Evolutionary conservation across 2,113 vertebrate genomes (phyloP), one percentile per base, ranked within the genome.

Genomic region (Tinamus guttatus): DNA sequence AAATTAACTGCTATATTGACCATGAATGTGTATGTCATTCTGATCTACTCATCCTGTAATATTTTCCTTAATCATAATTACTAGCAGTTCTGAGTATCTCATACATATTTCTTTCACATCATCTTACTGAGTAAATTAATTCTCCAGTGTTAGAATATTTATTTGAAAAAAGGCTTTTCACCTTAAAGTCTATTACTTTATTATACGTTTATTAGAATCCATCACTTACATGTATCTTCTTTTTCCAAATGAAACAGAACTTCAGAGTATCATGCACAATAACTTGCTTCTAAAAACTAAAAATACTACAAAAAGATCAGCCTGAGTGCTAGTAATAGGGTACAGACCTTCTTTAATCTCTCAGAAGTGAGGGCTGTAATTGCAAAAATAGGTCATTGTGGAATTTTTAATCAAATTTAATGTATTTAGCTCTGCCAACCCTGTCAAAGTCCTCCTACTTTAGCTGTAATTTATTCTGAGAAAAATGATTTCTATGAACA

Each of bases 351-450:
- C 43, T 91, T 91, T 78, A 88, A 90, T 90, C 34, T 77, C 20
- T 69, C 20, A 65, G 62, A 87, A 83, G 52, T 51, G 79, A 52
- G 8, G 34, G 13, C 90, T 2, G 19, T 36, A 94, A 80, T 67
- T 87, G 40, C 45, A 95, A 90, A 79, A 92, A 75, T 28, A 77
- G 24, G 54, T 52, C 6, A 68, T 17, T 74, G 21, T 78, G 36
- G 54, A 81, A 40, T 83, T 95, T 96, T 89, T 81, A 93, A 93
- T 95, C 91, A 94, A 91, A 77, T 63, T 14, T 67, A 84, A 77
- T 65, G 19, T 43, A 71, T 87, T 91, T 88, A 81, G 63, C 38
- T 71, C 36, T 95, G 77, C 7, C n/a, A 56, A 5, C 73, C n/a
- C 77, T 93, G 56, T 34, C 25, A 92, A 77, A 86, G 5, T 73